Evolutionary conservation across 1,140 invertebrate species (phyloP).

Genomic region (Drosophila micromelanica): DNA sequence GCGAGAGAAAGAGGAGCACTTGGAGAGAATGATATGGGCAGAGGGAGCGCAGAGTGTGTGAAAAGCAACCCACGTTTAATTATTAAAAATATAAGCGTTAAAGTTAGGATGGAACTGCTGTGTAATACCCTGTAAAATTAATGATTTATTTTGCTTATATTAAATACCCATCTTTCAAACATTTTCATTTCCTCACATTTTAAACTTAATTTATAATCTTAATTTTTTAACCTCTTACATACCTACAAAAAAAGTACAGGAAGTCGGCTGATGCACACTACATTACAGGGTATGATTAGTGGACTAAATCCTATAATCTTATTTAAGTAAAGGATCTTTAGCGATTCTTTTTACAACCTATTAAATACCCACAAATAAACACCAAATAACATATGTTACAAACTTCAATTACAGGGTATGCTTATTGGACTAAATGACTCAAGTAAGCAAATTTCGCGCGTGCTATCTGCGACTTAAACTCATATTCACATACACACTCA

Average conservation of each 20-base stretch:
- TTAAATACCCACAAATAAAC: neutral
- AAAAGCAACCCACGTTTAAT: slow-evolving; percentile 40
- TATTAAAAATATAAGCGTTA: slow-evolving; percentile 17
- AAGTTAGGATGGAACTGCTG: neutral
- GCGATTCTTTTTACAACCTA: too few relatives aligned
- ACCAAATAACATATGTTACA: neutral
- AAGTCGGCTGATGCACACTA: too few relatives aligned
- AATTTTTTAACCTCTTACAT: too few relatives aligned
- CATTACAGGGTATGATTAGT: too few relatives aligned
- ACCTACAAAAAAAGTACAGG: too few relatives aligned
- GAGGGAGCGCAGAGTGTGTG: slow-evolving; percentile 6
- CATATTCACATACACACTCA: slow-evolving; percentile 5
- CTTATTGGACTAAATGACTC: slow-evolving; percentile 27
- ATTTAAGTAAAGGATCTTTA: too few relatives aligned
- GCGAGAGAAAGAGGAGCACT: slow-evolving; percentile 20
- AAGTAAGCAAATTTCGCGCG: slow-evolving; percentile 40
- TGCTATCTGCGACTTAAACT: slow-evolving; percentile 34
- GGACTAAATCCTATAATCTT: neutral
- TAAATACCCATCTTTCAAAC: too few relatives aligned
- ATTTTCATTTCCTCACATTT: too few relatives aligned
- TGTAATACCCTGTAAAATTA: slow-evolving; percentile 3
- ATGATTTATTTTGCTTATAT: too few relatives aligned
- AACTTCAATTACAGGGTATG: slow-evolving; percentile 11
- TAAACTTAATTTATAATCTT: too few relatives aligned
- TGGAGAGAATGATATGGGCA: slow-evolving; percentile 7